Evolutionary conservation across 2,113 vertebrate species (phyloP).

Genomic region (Xiphophorus hellerii): DNA sequence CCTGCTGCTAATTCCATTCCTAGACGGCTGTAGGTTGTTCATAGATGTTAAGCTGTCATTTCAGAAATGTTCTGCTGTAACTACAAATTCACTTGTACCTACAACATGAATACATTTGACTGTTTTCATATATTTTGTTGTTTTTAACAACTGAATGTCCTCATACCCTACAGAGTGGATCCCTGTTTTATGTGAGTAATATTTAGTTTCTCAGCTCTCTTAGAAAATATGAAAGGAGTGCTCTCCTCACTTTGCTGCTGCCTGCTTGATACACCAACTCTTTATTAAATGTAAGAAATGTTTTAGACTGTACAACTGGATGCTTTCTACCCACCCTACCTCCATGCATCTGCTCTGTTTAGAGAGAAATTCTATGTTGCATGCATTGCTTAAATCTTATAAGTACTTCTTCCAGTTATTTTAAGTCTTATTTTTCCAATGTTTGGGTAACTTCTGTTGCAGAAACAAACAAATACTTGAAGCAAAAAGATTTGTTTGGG

Average conservation of each 20-base stretch:
- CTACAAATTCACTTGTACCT: constrained; percentile 35
- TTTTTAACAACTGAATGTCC: constrained; percentile 72
- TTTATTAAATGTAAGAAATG: constrained; percentile 19
- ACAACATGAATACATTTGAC: constrained; percentile 71
- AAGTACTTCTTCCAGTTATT: constrained; percentile 7
- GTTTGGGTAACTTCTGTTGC: too few species aligned
- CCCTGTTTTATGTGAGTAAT: constrained; percentile 88
- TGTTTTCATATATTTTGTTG: constrained; percentile 15
- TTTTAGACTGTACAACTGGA: constrained; percentile 16
- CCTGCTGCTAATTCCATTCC: constrained; percentile 15
- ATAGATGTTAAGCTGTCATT: constrained; percentile 8
- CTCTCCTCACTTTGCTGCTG: constrained; percentile 45
- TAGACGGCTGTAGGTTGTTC: constrained; percentile 17
- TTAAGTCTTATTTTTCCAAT: constrained; percentile 64
- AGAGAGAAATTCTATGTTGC: constrained; percentile 63
- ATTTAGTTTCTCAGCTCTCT: constrained; percentile 72
- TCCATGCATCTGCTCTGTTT: constrained; percentile 25
- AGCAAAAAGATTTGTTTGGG: too few species aligned
- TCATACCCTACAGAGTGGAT: constrained; percentile 81
- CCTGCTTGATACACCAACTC: constrained; percentile 12
- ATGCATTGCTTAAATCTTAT: constrained; percentile 57
- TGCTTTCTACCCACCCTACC: background rate
- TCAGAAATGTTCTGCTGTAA: constrained; percentile 26
- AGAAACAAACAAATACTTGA: too few species aligned
- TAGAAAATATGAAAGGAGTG: constrained; percentile 38